A percentile compares a stretch with the other conserved stretches of the same genome.
These are phyloP conservation scores for Epinotia demarniana DNA, from an alignment of 2,888 invertebrate species.

Conservation along the genomic window DNA sequence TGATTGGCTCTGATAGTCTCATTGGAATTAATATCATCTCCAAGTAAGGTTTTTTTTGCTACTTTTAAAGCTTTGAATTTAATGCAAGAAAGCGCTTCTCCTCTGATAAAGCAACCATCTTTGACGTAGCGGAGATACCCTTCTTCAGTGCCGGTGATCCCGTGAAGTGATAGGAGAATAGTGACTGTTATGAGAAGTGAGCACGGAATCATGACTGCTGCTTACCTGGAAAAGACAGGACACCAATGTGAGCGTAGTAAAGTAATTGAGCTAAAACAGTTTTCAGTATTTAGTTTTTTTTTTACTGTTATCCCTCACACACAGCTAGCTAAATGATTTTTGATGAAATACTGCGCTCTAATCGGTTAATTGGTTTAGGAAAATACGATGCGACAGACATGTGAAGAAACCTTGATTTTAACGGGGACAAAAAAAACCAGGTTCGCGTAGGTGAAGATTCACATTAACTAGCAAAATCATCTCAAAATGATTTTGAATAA, in stretches of 20 bases:
- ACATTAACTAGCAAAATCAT: no score
- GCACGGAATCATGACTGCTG: constrained; percentile 38
- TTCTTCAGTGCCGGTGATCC: constrained; percentile 61
- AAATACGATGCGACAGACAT: no score
- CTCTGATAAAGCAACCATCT: constrained; percentile 73
- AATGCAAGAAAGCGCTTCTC: constrained; percentile 75
- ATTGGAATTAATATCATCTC: constrained; percentile 63
- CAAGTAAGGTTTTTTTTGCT: constrained; percentile 73
- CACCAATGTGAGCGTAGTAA: background rate
- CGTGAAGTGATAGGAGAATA: constrained; percentile 50
- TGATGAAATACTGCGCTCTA: no score
- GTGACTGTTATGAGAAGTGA: constrained; percentile 50
- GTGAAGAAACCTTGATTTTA: no score
- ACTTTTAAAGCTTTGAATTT: constrained; percentile 79
- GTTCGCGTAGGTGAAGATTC: no score
- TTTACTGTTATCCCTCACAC: no score
- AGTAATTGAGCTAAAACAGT: no score
- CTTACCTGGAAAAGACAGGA: constrained; percentile 17
- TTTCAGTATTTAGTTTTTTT: no score
- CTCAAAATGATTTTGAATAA: no score
- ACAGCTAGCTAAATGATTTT: no score
- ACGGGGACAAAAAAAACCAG: no score
- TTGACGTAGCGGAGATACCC: constrained; percentile 75
- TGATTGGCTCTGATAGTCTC: constrained; percentile 72
- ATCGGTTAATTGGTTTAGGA: no score